A percentile compares a stretch with the other conserved stretches of the same genome.
Conservation (phyloP, 2,797 vertebrate genomes). For the Muscicapa striata region DNA sequence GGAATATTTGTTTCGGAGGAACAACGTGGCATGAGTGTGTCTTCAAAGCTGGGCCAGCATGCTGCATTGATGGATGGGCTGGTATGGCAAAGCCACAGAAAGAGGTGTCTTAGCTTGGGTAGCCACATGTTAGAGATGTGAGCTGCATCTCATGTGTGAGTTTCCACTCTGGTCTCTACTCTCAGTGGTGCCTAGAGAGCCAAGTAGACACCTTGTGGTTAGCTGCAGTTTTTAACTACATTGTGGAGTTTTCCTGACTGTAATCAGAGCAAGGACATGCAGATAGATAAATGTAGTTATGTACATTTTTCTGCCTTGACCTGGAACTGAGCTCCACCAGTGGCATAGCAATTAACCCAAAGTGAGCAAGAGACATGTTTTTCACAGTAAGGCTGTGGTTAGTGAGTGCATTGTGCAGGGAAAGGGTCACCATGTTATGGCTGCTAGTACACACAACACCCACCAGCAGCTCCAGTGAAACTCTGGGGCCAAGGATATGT, state of each 20-base stretch:
- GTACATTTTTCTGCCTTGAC: not conserved
- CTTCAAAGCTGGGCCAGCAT: not conserved
- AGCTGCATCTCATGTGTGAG: rapidly evolving
- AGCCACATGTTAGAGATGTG: rapidly evolving
- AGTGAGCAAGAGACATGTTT: not conserved
- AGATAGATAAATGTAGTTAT: not conserved
- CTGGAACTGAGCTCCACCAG: not conserved
- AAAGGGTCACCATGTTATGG: rapidly evolving
- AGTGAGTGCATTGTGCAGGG: not conserved
- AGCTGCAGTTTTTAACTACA: not conserved
- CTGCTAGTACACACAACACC: not conserved
- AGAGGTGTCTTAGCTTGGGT: not conserved
- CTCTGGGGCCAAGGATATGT: not conserved
- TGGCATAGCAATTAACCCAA: not conserved
- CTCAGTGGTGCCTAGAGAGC: not conserved
- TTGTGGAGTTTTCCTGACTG: not conserved
- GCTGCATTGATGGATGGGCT: not conserved
- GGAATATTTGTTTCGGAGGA: not conserved
- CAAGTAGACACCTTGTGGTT: not conserved
- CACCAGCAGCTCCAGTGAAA: not conserved
- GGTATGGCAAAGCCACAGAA: not conserved
- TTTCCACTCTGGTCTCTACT: not conserved
- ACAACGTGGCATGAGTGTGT: rapidly evolving
- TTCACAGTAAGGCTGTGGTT: not conserved
- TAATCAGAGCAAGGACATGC: not conserved